Conservation (phyloP, 2,888 invertebrate genomes). For the Drosophila fulvimacula region DNA sequence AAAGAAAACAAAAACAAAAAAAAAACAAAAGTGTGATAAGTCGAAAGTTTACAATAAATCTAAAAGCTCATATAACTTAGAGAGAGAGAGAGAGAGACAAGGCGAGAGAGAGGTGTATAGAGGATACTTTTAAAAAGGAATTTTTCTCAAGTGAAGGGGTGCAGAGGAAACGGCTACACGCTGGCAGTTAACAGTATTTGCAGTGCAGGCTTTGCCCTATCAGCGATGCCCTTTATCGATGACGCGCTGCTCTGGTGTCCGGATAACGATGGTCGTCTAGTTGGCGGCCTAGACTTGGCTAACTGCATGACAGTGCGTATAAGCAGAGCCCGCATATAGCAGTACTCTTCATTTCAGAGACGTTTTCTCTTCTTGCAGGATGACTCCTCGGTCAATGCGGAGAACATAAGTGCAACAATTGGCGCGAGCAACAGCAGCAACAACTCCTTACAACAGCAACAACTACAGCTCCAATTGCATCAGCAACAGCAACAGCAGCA, state of each 20-base stretch:
- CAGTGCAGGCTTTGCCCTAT: slow-evolving; percentile 85
- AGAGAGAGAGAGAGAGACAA: not conserved
- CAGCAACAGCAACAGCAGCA: slow-evolving; percentile 17
- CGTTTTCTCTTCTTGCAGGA: slow-evolving; percentile 38
- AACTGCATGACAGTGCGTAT: slow-evolving; percentile 92
- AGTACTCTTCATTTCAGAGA: too few species aligned
- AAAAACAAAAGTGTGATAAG: slow-evolving; percentile 60
- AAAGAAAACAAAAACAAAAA: slow-evolving; percentile 2
- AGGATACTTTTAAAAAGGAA: slow-evolving; percentile 2
- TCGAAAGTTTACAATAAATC: slow-evolving; percentile 35
- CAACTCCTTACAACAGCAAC: slow-evolving; percentile 35
- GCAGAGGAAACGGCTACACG: slow-evolving; percentile 77
- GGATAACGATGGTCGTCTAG: slow-evolving; percentile 97
- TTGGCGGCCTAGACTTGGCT: slow-evolving; percentile 89
- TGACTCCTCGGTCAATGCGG: slow-evolving; percentile 72
- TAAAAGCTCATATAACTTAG: slow-evolving; percentile 1
- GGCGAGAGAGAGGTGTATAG: not conserved
- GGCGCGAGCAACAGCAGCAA: slow-evolving; percentile 33
- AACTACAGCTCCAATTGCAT: slow-evolving; percentile 5
- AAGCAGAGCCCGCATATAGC: not conserved
- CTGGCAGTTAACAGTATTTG: slow-evolving; percentile 85
- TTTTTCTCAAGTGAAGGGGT: slow-evolving; percentile 61
- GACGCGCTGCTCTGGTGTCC: slow-evolving; percentile 97
- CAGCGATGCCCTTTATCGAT: slow-evolving; percentile 98
- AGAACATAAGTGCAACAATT: slow-evolving; percentile 62